Evolutionary conservation across 2,888 invertebrate genomes (phyloP).

Genomic region (Megaustenia siamemsis): DNA sequence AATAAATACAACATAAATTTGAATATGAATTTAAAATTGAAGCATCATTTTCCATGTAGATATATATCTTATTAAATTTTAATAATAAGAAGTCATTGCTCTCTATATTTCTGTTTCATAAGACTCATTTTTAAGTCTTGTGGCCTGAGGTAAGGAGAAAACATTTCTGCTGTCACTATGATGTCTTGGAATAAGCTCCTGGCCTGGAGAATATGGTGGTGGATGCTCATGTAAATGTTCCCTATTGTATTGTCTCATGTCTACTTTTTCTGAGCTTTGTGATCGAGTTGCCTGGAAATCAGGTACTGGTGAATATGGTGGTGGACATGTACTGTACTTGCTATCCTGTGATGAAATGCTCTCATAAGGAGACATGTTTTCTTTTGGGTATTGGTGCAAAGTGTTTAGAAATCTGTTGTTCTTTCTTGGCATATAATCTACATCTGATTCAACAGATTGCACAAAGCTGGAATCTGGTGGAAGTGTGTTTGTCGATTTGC

Average conservation of each 20-base stretch:
- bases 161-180: conserved; percentile 33
- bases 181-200: conserved; percentile 11
- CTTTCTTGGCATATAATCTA: conserved; percentile 51
- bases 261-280: conserved; percentile 43
- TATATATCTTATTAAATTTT: no score
- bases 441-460: conserved; percentile 44
- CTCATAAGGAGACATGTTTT: not conserved
- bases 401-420: conserved; percentile 23
- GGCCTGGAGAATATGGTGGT: conserved; percentile 46
- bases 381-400: conserved; percentile 37
- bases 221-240: conserved; percentile 37
- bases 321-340: conserved; percentile 26
- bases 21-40: no score
- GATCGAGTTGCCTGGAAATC: not conserved
- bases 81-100: no score
- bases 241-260: conserved; percentile 20
- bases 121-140: conserved; percentile 37
- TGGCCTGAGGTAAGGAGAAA: conserved; percentile 41
- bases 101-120: conserved; percentile 60
- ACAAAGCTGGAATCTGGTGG: conserved; percentile 18
- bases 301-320: conserved; percentile 22
- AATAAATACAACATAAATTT: no score
- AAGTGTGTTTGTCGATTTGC: not conserved
- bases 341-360: conserved; percentile 25
- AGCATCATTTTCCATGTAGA: no score